These are phyloP conservation scores for Pedetes capensis DNA, from an alignment of 2,113 vertebrate genomes.

Conservation along the genomic window DNA sequence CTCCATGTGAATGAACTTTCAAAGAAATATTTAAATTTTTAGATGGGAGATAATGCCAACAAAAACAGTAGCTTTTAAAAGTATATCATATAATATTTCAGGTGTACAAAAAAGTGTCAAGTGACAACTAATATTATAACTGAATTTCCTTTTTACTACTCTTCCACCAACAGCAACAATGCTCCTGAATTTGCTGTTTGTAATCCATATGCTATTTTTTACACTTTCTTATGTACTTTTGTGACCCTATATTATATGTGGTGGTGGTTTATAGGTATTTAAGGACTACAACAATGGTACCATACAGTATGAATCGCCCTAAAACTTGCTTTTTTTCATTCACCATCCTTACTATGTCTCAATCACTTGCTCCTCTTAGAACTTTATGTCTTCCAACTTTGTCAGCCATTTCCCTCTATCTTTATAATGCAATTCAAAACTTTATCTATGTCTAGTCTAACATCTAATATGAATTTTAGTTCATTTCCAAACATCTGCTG, in stretches of 20 bases:
- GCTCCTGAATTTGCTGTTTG: background rate
- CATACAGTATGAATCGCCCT: background rate
- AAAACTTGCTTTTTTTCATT: background rate
- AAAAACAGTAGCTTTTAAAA: background rate
- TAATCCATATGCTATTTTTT: background rate
- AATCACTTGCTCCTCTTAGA: background rate
- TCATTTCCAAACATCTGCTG: background rate
- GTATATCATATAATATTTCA: background rate
- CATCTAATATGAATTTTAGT: slow-evolving; percentile 21
- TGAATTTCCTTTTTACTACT: background rate
- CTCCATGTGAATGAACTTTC: background rate
- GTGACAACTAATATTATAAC: background rate
- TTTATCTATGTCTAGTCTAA: background rate
- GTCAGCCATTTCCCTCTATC: background rate
- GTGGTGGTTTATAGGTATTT: background rate
- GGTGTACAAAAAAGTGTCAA: background rate
- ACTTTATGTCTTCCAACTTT: background rate
- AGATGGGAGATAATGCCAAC: background rate
- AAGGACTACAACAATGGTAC: background rate
- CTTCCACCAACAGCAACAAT: background rate
- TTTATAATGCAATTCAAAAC: background rate
- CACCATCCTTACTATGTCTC: background rate
- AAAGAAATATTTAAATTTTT: background rate
- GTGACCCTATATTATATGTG: background rate
- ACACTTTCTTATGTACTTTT: background rate